A percentile compares a stretch with the other conserved stretches of the same genome.
phyloP scores from a whole-genome alignment of 2,113 vertebrate genomes.

The Clarias gariepinus region DNA sequence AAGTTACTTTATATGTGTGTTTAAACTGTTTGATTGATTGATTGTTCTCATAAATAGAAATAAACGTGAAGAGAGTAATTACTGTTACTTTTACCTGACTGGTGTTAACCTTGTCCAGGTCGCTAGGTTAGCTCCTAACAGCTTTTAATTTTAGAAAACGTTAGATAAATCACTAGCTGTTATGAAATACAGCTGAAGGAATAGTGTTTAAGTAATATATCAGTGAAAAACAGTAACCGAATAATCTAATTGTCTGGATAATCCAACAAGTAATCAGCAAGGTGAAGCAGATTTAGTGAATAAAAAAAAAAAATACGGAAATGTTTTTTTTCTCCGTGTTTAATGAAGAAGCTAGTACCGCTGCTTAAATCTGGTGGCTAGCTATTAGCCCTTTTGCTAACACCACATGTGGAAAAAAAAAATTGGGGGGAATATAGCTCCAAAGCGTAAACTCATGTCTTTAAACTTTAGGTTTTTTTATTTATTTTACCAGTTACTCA shows the following conservation, averaged over 20 bases:
- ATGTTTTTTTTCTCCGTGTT: background rate
- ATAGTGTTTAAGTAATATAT: background rate
- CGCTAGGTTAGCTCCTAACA: background rate
- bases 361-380: background rate
- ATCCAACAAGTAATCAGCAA: background rate
- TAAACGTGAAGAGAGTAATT: background rate
- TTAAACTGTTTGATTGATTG: background rate
- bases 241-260: background rate
- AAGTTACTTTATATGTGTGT: background rate
- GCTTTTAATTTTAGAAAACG: background rate
- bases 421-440: background rate
- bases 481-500: background rate
- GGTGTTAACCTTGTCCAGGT: background rate
- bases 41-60: background rate
- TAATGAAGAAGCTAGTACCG: background rate
- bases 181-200: background rate
- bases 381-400: background rate
- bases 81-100: background rate
- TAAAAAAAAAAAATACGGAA: no score
- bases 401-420: background rate
- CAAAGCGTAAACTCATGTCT: background rate
- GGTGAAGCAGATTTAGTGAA: background rate
- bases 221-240: background rate
- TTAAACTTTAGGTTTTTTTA: background rate
- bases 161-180: background rate